These are phyloP conservation scores for Calameuta pallipes DNA, from an alignment of 2,888 invertebrate species.

Conservation along the genomic window DNA sequence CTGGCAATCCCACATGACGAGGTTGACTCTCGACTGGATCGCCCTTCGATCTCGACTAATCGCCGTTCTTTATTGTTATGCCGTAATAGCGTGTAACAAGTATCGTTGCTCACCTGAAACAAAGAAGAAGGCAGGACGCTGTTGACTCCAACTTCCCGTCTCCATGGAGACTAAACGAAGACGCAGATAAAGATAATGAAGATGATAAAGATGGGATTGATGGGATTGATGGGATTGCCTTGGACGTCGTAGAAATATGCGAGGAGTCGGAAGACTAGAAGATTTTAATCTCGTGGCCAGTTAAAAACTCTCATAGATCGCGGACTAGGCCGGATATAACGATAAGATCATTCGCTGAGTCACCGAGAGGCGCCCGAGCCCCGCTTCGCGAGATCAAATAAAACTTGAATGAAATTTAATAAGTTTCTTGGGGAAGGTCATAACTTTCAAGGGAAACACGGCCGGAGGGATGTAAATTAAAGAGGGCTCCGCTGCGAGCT, in stretches of 20 bases:
- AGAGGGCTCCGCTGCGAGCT: constrained; percentile 30
- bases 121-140: constrained; percentile 22
- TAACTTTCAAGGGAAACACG: constrained; percentile 53
- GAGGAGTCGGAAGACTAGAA: constrained; percentile 37
- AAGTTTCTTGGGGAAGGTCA: constrained; percentile 54
- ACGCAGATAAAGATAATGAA: too few relatives aligned
- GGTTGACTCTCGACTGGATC: neutral
- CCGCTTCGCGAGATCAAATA: constrained; percentile 43
- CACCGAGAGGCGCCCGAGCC: too few relatives aligned
- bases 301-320: constrained; percentile 62
- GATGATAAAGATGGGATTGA: too few relatives aligned
- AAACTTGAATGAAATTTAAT: constrained; percentile 65
- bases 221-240: neutral
- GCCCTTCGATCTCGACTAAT: too few relatives aligned
- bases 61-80: too few relatives aligned
- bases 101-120: constrained; percentile 40
- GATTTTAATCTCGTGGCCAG: constrained; percentile 62
- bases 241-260: constrained; percentile 43
- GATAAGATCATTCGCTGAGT: too few relatives aligned
- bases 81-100: too few relatives aligned
- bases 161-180: neutral
- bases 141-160: constrained; percentile 10
- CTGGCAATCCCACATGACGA: neutral
- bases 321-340: constrained; percentile 44
- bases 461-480: constrained; percentile 45